Base-by-base conservation (phyloP, 2,113 vertebrate genomes). In the Albula glossodonta region DNA sequence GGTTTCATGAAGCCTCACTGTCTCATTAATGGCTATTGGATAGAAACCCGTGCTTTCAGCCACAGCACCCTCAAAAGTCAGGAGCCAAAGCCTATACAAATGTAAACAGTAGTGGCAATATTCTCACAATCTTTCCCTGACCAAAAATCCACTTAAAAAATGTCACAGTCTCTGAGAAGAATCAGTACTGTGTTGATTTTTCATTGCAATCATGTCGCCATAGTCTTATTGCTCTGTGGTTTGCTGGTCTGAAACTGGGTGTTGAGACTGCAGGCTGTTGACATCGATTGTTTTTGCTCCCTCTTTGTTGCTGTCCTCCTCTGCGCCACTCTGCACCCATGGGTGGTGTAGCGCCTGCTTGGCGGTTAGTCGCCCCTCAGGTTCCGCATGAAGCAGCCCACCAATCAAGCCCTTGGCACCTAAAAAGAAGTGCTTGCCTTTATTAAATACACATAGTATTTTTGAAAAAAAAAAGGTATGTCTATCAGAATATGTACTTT, bases 341-440 rank as follows among this genome's bases (percentile, higher is more conserved):
- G 94, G 94, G 82, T 99, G 97, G 90, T 95, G 95, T 81, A 97
- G 93, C 0, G 97, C 97, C 87, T 97, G 95, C 48, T 93, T 93
- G 57, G 98, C 97, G 0, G 97, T 97, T 89, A 97, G 95, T 83
- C 98, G 96, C 85, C 95, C 93, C 78, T 93, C 92, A 22, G 97
- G 97, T 80, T 99, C 96, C 8, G 97, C 93, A 91, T 97, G 95
- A 91, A 99, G 91, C 87, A 99, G 93, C 89, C 94, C 96, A 89
- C 91, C 94, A 86, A 99, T 96, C 80, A 99, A 94, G 88, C 94
- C 94, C 96, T 96, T 99, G 89, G 96, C 98, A 82, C 93, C 96
- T 96, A 82, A 81, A 88, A 82, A 82, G 52, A 41, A 63, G 79
- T 41, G 79, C 57, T 0, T 17, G 57, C 25, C 15, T 12, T 15